Evolutionary conservation across 2,888 invertebrate genomes (phyloP).

Genomic region (Drosophila emarginata): DNA sequence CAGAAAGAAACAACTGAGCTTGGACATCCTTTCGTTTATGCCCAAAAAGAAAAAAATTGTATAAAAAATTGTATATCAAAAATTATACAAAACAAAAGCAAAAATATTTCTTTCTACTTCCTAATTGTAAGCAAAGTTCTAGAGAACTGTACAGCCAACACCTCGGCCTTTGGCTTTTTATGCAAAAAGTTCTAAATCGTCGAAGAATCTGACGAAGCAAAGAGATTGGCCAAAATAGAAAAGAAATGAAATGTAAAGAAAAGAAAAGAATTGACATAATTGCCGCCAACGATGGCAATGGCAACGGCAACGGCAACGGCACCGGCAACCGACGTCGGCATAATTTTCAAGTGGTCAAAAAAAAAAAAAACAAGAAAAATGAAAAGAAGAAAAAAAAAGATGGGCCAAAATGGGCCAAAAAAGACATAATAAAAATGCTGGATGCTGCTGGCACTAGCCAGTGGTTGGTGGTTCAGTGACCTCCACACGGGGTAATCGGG

Average conservation of each 20-base stretch:
- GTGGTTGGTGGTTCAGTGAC: slow-evolving; percentile 57
- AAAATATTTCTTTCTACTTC: slow-evolving; percentile 38
- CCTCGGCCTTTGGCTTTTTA: slow-evolving; percentile 70
- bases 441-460: not conserved
- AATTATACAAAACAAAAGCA: no score
- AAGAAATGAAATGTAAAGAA: slow-evolving; percentile 10
- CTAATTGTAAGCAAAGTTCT: slow-evolving; percentile 77
- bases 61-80: no score
- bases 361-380: slow-evolving; percentile 14
- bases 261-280: slow-evolving; percentile 59
- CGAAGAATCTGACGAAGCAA: slow-evolving; percentile 9
- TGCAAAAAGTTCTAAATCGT: slow-evolving; percentile 66
- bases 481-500: slow-evolving; percentile 41
- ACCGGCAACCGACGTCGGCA: slow-evolving; percentile 48
- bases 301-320: not conserved
- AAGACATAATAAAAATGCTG: not conserved
- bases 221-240: slow-evolving; percentile 13
- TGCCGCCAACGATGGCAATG: slow-evolving; percentile 43
- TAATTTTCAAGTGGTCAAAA: slow-evolving; percentile 64
- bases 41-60: not conserved
- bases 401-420: slow-evolving; percentile 3
- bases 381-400: slow-evolving; percentile 21
- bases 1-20: slow-evolving; percentile 51
- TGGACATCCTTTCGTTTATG: slow-evolving; percentile 44
- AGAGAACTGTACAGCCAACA: slow-evolving; percentile 73